phyloP scores from a whole-genome alignment of 2,888 invertebrate genomes.

The Lasius platythorax region DNA sequence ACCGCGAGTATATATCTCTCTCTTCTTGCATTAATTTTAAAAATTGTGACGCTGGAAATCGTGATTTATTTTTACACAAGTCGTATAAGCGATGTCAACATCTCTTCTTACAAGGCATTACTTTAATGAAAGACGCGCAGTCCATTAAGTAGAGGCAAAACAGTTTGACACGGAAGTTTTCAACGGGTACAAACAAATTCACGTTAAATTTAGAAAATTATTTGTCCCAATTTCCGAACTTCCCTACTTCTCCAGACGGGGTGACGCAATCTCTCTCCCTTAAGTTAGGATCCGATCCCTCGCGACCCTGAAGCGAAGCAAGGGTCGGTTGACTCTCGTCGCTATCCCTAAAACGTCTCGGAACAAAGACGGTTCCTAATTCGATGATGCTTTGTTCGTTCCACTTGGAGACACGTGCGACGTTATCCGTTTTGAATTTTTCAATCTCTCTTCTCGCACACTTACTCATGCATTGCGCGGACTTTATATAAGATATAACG shows the following conservation, averaged over 20 bases:
- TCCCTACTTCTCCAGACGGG: constrained; percentile 47
- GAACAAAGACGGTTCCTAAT: constrained; percentile 79
- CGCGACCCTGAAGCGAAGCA: constrained; percentile 30
- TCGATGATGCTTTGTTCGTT: constrained; percentile 74
- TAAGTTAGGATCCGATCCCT: constrained; percentile 67
- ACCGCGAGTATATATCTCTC: too few relatives aligned
- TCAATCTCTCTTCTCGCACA: background rate
- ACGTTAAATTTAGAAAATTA: constrained; percentile 40
- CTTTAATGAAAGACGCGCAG: background rate
- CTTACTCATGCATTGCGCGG: background rate
- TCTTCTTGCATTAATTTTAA: background rate
- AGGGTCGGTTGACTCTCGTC: constrained; percentile 60
- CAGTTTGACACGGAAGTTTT: background rate
- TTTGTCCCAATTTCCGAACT: constrained; percentile 42
- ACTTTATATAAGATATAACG: background rate
- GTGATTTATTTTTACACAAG: constrained; percentile 13
- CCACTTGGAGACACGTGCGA: constrained; percentile 57
- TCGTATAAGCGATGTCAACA: background rate
- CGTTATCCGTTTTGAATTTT: constrained; percentile 68
- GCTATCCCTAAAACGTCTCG: constrained; percentile 53
- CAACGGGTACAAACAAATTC: background rate
- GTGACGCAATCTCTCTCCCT: constrained; percentile 62
- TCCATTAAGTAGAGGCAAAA: background rate
- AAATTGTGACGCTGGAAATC: background rate
- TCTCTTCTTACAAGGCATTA: background rate